phyloP scores from a whole-genome alignment of 1,140 invertebrate genomes.

The Odontomachus brunneus region DNA sequence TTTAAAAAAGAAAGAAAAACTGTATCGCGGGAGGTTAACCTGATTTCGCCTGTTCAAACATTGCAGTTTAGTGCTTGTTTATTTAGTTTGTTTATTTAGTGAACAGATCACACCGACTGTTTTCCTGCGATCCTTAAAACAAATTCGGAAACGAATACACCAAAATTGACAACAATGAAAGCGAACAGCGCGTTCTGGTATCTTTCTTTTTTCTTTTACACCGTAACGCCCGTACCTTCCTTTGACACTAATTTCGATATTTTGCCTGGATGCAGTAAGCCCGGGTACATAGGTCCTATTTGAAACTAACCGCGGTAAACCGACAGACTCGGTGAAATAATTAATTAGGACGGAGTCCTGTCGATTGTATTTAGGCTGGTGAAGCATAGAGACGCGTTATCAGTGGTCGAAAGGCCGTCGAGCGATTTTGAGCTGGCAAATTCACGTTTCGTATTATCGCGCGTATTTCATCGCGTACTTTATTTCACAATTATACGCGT shows the following conservation, averaged over 20 bases:
- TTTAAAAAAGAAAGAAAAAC: no score
- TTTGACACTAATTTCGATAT: slow-evolving; percentile 8
- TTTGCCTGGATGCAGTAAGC: slow-evolving; percentile 10
- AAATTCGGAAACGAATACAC: no score
- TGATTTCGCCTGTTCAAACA: no score
- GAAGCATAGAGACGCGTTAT: slow-evolving; percentile 22
- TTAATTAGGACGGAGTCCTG: slow-evolving; percentile 69
- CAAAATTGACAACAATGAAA: background rate
- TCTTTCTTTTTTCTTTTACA: background rate
- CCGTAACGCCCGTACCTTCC: background rate
- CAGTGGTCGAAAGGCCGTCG: slow-evolving; percentile 18
- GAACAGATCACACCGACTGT: no score
- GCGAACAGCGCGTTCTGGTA: background rate
- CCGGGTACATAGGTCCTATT: slow-evolving; percentile 21
- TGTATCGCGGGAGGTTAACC: no score
- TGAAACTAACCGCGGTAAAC: slow-evolving; percentile 62
- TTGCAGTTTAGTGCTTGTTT: no score
- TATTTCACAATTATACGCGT: background rate
- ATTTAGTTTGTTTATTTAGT: no score
- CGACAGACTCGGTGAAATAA: slow-evolving; percentile 73
- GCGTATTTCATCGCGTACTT: slow-evolving; percentile 29
- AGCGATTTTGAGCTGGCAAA: slow-evolving; percentile 16
- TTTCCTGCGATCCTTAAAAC: background rate
- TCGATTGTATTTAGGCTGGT: slow-evolving; percentile 66
- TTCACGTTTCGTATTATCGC: slow-evolving; percentile 1